These are phyloP conservation scores for Montipora foliosa DNA, from an alignment of 64 coral and sea anemone genomes.

Conservation along the genomic window DNA sequence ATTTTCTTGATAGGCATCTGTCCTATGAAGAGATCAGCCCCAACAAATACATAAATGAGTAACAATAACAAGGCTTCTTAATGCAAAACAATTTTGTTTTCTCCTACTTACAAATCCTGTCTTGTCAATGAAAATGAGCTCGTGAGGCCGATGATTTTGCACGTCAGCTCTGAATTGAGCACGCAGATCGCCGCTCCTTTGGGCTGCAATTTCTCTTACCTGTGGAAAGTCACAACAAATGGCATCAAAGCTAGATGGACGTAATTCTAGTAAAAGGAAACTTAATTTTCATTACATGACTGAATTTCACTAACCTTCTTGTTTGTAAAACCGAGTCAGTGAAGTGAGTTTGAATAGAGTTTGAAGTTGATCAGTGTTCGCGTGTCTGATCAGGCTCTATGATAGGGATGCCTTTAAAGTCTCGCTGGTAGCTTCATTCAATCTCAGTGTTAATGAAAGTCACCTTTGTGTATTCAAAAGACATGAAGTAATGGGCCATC, in stretches of 20 bases:
- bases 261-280: neutral
- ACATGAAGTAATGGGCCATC: too few relatives aligned
- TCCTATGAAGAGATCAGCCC: slow-evolving; percentile 18
- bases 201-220: neutral
- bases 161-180: slow-evolving; percentile 22
- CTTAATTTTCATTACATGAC: slow-evolving; percentile 21
- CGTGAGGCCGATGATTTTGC: slow-evolving; percentile 13
- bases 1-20: slow-evolving; percentile 11
- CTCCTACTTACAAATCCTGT: slow-evolving; percentile 40
- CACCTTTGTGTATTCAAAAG: too few relatives aligned
- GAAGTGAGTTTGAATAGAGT: neutral
- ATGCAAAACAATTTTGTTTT: neutral
- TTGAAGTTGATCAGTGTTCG: too few relatives aligned
- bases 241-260: neutral
- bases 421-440: too few relatives aligned
- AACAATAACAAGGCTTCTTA: neutral
- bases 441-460: too few relatives aligned
- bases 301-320: slow-evolving; percentile 28
- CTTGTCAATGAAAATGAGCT: slow-evolving; percentile 55
- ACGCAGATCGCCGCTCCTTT: slow-evolving; percentile 27
- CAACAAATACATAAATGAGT: neutral
- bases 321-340: slow-evolving; percentile 35
- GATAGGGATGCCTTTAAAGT: too few relatives aligned
- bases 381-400: too few relatives aligned
- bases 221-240: too few relatives aligned